Percentiles rank a stretch among this genome's conserved stretches.
phyloP scores from a whole-genome alignment of 2,797 vertebrate species.

The Acipenser oxyrinchus region DNA sequence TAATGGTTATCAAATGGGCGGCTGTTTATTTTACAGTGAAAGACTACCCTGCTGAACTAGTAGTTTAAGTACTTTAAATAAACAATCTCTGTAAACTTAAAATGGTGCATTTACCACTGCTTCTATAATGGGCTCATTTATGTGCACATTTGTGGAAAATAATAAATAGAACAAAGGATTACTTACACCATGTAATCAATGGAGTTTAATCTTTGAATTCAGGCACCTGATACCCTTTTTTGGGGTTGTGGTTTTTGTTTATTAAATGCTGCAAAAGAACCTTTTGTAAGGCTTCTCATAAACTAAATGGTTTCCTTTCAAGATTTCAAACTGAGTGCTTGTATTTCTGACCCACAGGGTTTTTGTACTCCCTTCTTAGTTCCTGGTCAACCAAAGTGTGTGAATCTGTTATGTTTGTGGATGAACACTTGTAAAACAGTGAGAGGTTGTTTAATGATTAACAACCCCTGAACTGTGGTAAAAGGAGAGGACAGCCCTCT shows the following conservation, averaged over 20 bases:
- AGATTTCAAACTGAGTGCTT: conserved; percentile 18
- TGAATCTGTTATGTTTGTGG: conserved; percentile 47
- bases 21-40: conserved; percentile 48
- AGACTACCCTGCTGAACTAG: conserved; percentile 24
- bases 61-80: conserved; percentile 50
- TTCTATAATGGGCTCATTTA: conserved; percentile 40
- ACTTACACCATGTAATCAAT: conserved; percentile 38
- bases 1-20: conserved; percentile 36
- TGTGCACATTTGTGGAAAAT: conserved; percentile 25
- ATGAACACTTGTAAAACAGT: conserved; percentile 52
- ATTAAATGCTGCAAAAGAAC: conserved; percentile 22
- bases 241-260: conserved; percentile 21
- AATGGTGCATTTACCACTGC: conserved; percentile 37
- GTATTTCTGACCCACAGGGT: conserved; percentile 18
- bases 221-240: conserved; percentile 37
- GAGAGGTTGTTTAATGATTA: conserved; percentile 45
- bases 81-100: conserved; percentile 45
- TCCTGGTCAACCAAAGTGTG: conserved; percentile 35
- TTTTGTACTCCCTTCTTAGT: conserved; percentile 29
- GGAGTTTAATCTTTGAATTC: conserved; percentile 32
- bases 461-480: conserved; percentile 49
- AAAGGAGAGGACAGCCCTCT: conserved; percentile 51
- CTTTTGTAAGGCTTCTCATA: conserved; percentile 24
- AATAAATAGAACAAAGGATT: conserved; percentile 46
- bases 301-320: conserved; percentile 25